Conservation (phyloP, 2,113 vertebrate species). For the Ramphastos sulfuratus region DNA sequence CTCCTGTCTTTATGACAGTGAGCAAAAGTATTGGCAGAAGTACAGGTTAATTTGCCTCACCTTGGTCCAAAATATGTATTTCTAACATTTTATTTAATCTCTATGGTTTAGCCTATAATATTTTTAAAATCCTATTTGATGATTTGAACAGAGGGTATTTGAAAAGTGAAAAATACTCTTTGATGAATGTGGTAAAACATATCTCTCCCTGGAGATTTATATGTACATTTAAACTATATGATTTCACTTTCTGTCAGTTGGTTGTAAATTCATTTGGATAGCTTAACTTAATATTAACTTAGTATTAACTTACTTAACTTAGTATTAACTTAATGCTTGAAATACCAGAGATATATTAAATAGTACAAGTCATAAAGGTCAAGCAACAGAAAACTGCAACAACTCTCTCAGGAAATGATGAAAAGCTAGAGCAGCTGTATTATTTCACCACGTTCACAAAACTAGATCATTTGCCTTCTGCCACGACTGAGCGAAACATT, state of each 20-base stretch:
- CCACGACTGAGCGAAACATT: slow-evolving; percentile 52
- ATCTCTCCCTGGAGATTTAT: not conserved
- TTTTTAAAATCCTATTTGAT: not conserved
- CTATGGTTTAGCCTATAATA: not conserved
- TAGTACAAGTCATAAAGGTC: not conserved
- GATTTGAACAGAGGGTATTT: not conserved
- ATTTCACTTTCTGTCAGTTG: not conserved
- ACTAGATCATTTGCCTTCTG: slow-evolving; percentile 57
- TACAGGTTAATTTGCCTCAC: not conserved
- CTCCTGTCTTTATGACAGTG: not conserved
- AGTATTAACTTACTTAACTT: no score
- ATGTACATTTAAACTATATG: not conserved
- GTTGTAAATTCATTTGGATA: not conserved
- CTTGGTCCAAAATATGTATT: not conserved
- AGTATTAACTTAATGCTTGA: not conserved
- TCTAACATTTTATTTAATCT: not conserved
- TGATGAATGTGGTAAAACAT: not conserved
- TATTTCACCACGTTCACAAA: slow-evolving; percentile 42
- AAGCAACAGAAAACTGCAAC: not conserved
- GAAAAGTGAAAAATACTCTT: not conserved
- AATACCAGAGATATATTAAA: not conserved
- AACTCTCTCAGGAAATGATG: slow-evolving; percentile 6
- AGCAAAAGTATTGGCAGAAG: not conserved
- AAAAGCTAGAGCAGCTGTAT: not conserved
- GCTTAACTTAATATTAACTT: not conserved